phyloP scores from a whole-genome alignment of 2,113 vertebrate genomes.

The Oxyruncus cristatus region DNA sequence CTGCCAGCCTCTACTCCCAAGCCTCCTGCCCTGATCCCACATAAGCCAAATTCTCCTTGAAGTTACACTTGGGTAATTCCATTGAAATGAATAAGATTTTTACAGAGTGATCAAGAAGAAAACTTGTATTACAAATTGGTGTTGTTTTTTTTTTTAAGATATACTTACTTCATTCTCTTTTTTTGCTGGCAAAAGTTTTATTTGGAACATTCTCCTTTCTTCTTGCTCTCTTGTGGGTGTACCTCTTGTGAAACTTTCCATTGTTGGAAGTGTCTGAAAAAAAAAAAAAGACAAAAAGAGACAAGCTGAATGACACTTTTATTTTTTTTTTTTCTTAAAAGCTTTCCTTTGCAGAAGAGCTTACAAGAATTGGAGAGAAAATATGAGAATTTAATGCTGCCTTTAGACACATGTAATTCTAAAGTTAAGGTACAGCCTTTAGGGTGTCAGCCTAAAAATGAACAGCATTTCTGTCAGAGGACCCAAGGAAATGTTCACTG shows the following conservation, averaged over 20 bases:
- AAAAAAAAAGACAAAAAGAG: constrained; percentile 7
- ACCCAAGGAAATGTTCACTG: background rate
- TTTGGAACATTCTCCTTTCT: background rate
- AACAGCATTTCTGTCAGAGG: background rate
- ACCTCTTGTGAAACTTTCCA: background rate
- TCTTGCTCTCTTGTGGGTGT: background rate
- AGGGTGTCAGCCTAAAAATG: background rate
- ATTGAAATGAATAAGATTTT: constrained; percentile 3
- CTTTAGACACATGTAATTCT: background rate
- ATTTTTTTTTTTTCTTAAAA: background rate
- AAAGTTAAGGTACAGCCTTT: background rate
- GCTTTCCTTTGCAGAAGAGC: background rate
- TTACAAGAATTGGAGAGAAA: background rate
- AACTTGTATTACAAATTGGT: background rate
- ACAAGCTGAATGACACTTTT: background rate
- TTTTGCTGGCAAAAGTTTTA: background rate
- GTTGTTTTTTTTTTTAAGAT: background rate
- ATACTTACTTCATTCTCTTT: background rate
- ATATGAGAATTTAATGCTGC: background rate
- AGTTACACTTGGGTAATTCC: background rate
- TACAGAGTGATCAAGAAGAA: background rate
- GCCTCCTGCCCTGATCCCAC: background rate
- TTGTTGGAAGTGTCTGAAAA: constrained; percentile 5
- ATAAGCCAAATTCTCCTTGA: background rate
- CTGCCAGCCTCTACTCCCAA: background rate